Evolutionary conservation across 2,797 vertebrate species (phyloP).

Genomic region (Pseudopleuronectes americanus): DNA sequence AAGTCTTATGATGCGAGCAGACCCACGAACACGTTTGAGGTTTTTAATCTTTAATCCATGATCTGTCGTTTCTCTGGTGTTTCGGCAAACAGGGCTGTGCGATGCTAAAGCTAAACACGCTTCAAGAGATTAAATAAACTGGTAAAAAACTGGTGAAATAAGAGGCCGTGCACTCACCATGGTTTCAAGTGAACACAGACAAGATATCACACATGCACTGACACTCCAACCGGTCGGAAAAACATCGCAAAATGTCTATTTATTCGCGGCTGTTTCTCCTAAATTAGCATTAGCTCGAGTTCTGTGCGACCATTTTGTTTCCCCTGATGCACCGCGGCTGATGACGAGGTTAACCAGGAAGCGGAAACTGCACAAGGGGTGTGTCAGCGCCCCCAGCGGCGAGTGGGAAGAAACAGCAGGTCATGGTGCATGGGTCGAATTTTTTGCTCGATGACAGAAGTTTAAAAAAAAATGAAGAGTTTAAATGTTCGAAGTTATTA

Average conservation of each 20-base stretch:
- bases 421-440: too few species aligned
- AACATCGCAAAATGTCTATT: background rate
- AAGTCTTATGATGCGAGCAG: too few species aligned
- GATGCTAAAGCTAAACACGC: slow-evolving; percentile 38
- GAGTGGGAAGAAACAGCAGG: background rate
- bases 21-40: too few species aligned
- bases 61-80: background rate
- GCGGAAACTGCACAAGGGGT: background rate
- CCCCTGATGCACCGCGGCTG: slow-evolving; percentile 72
- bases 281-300: slow-evolving; percentile 35
- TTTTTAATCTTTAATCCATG: background rate
- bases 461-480: too few species aligned
- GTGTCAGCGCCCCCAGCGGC: slow-evolving; percentile 22
- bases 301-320: slow-evolving; percentile 70
- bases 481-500: too few species aligned
- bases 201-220: background rate
- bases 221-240: background rate
- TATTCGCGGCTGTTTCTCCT: slow-evolving; percentile 7
- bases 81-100: background rate
- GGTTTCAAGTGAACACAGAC: background rate
- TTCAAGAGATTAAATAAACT: background rate
- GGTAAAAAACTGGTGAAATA: rapidly evolving
- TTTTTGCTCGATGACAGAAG: too few species aligned
- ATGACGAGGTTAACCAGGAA: slow-evolving; percentile 31
- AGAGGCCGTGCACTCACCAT: slow-evolving; percentile 67